Evolutionary conservation across 2,888 invertebrate genomes (phyloP).

Genomic region (Invenusta paracnida): DNA sequence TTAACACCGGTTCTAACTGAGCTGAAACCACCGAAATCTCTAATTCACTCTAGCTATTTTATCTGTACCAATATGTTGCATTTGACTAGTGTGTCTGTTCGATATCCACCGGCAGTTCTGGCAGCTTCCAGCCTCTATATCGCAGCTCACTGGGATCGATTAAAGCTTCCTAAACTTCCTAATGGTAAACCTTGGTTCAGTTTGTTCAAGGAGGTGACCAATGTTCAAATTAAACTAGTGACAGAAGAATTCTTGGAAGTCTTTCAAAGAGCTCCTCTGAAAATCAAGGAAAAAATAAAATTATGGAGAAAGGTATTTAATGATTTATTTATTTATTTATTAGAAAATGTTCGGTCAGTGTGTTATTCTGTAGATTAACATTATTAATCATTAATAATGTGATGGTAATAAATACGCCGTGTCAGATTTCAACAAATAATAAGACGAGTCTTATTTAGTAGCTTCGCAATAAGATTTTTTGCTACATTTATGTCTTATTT

Average conservation of each 20-base stretch:
- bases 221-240: neutral
- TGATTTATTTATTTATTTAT: too few species aligned
- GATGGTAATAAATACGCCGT: too few species aligned
- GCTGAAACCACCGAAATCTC: neutral
- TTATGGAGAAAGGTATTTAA: neutral
- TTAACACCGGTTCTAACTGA: slow-evolving; percentile 20
- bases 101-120: slow-evolving; percentile 21
- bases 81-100: slow-evolving; percentile 34
- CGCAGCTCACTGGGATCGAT: slow-evolving; percentile 38
- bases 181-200: slow-evolving; percentile 27
- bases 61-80: slow-evolving; percentile 41
- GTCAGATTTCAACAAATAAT: too few species aligned
- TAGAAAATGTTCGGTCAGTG: too few species aligned
- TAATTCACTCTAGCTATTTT: slow-evolving; percentile 34
- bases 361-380: too few species aligned
- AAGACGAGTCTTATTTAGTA: too few species aligned
- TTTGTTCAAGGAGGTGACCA: neutral
- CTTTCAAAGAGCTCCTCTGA: slow-evolving; percentile 20
- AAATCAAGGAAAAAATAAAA: slow-evolving; percentile 24
- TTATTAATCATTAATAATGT: too few species aligned
- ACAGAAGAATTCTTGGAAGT: slow-evolving; percentile 33
- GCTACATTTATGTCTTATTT: too few species aligned
- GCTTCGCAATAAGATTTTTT: too few species aligned
- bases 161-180: slow-evolving; percentile 31
- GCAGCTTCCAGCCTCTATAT: slow-evolving; percentile 40